Base-by-base conservation (phyloP, 1,140 invertebrate genomes). In the Ylistrum balloti region DNA sequence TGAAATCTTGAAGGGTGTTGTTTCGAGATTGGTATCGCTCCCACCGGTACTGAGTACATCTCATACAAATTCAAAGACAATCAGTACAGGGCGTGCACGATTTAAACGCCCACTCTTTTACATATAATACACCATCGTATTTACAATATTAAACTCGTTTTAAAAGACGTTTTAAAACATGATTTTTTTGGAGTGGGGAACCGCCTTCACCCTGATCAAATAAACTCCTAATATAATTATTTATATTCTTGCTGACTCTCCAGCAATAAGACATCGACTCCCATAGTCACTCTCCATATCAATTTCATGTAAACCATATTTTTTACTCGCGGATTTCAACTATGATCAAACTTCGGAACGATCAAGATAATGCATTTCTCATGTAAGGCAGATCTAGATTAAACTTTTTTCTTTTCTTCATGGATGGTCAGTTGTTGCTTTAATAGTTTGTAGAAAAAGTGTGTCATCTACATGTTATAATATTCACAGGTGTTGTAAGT, bases 81-180 rank as follows among this genome's bases (percentile, higher is more conserved):
- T 74, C 22, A 74, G 56, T 17, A 28, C 56, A 74, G 56, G 56
- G 56, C 56, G 56, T 74, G n/a, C n/a, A 28, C 56, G 56, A 74
- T 74, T 74, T 74, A 74, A 74, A 74, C 56, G 56, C 56, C 56
- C 56, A 74, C 56, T 17, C 56, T 22, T 74, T 74, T 74, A 74
- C 17, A 74, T 11, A 74, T 28, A 28, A 74, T 28, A 74, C 56
- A 74, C 1, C 56, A 74, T 22, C 3, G 28, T 9, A n/a, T 17
- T 74, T 74, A 74, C 2, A 74, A 28, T 74, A 28, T 74, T 22
- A 74, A 74, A n/a, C 28, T 74, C 56, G 0, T 74, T 74, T 74
- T 74, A 11, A 74, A 74, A 74, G 56, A 74, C 56, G 17, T n/a
- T 17, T n/a, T 74, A 7, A n/a, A 74, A 74, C n/a, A 74, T 28